phyloP scores from a whole-genome alignment of 2,888 invertebrate genomes.

The Monochamus alternatus region DNA sequence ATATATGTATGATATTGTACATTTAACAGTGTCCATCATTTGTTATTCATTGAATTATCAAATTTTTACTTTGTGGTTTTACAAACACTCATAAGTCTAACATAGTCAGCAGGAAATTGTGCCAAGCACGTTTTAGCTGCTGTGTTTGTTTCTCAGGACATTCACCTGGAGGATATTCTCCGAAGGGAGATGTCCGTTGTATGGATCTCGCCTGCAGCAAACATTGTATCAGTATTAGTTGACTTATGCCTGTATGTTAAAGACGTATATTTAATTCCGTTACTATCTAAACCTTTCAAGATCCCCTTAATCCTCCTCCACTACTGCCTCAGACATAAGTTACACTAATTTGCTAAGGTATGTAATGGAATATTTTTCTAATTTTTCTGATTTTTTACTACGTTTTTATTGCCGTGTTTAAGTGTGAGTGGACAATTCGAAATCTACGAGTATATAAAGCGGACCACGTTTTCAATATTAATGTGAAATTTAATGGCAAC shows the following conservation, averaged over 20 bases:
- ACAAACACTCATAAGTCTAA: slow-evolving; percentile 26
- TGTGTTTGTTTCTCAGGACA: slow-evolving; percentile 66
- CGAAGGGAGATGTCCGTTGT: slow-evolving; percentile 66
- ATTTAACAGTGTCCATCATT: no score
- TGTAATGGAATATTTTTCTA: slow-evolving; percentile 24
- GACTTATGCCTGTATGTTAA: slow-evolving; percentile 67
- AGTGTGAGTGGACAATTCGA: background rate
- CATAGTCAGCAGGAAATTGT: slow-evolving; percentile 36
- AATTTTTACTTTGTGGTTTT: background rate
- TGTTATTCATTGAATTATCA: no score
- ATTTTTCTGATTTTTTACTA: slow-evolving; percentile 22
- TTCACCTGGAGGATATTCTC: slow-evolving; percentile 65
- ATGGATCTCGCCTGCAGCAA: slow-evolving; percentile 68
- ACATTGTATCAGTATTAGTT: slow-evolving; percentile 65
- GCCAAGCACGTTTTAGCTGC: slow-evolving; percentile 64
- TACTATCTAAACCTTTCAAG: slow-evolving; percentile 64
- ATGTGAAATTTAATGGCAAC: no score
- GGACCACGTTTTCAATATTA: no score
- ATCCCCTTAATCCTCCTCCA: slow-evolving; percentile 67
- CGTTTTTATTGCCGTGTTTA: slow-evolving; percentile 9
- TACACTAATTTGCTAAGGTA: slow-evolving; percentile 59
- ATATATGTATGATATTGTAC: no score
- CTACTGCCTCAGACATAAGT: slow-evolving; percentile 68
- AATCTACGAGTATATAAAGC: background rate
- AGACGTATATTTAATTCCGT: slow-evolving; percentile 66